These are phyloP conservation scores for Listronotus oregonensis DNA, from an alignment of 1,140 invertebrate species.

Conservation along the genomic window DNA sequence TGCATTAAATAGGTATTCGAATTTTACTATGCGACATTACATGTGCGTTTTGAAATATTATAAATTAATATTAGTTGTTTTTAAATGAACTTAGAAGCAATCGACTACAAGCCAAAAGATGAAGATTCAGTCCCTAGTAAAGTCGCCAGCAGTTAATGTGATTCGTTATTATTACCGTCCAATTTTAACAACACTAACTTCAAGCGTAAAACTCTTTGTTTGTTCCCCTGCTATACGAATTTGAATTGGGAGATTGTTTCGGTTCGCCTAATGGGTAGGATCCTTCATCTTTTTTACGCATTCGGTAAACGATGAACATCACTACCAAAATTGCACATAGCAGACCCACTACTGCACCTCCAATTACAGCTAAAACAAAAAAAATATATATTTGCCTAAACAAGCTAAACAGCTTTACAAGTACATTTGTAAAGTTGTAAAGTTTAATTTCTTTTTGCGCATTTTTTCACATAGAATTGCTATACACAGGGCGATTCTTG, in stretches of 20 bases:
- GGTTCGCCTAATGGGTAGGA: slow-evolving; percentile 97
- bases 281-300: slow-evolving; percentile 99
- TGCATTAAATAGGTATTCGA: slow-evolving; percentile 14
- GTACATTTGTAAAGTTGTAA: too few species aligned
- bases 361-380: slow-evolving; percentile 89
- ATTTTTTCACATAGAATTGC: too few species aligned
- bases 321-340: slow-evolving; percentile 97
- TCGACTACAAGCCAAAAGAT: slow-evolving; percentile 31
- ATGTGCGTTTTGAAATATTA: slow-evolving; percentile 15
- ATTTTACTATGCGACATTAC: slow-evolving; percentile 21
- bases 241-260: slow-evolving; percentile 87
- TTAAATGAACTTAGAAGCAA: slow-evolving; percentile 8
- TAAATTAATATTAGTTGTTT: slow-evolving; percentile 11
- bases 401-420: too few species aligned
- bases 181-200: slow-evolving; percentile 59
- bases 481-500: too few species aligned
- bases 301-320: slow-evolving; percentile 99
- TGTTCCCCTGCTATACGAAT: slow-evolving; percentile 87
- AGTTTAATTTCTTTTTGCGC: too few species aligned
- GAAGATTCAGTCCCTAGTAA: slow-evolving; percentile 51
- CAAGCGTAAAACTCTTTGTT: slow-evolving; percentile 95
- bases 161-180: slow-evolving; percentile 44
- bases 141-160: slow-evolving; percentile 43
- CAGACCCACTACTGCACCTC: slow-evolving; percentile 95
- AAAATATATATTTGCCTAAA: too few species aligned